These are phyloP conservation scores for Chlamydotis undulata DNA, from an alignment of 2,113 vertebrate species.

Conservation along the genomic window DNA sequence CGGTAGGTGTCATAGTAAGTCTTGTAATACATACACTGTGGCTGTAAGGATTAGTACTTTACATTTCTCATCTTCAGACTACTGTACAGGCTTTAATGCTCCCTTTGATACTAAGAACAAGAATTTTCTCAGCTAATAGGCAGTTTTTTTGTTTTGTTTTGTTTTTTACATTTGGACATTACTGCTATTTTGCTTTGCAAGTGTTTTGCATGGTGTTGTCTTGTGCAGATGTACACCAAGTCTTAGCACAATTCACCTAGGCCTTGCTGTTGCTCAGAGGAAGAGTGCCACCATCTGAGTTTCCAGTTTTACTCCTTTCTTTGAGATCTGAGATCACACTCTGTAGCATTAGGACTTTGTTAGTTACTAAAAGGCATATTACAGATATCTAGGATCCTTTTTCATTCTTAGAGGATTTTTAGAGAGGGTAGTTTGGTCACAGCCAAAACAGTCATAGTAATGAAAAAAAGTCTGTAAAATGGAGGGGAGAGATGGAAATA, in stretches of 20 bases:
- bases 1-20: conserved; percentile 37
- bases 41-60: neutral
- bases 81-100: neutral
- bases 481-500: neutral
- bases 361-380: neutral
- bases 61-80: neutral
- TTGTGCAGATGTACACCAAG: neutral
- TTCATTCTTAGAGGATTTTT: neutral
- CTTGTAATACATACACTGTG: neutral
- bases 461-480: neutral
- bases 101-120: neutral
- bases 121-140: neutral
- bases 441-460: conserved; percentile 20
- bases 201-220: neutral
- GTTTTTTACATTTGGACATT: neutral
- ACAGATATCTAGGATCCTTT: neutral
- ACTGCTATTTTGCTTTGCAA: neutral
- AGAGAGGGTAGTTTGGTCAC: neutral
- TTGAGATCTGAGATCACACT: neutral
- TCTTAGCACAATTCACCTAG: neutral
- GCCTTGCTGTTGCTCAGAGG: neutral
- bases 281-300: neutral
- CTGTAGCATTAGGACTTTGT: neutral
- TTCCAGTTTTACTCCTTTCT: neutral
- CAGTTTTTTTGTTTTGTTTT: neutral